A percentile compares a stretch with the other conserved stretches of the same genome.
Evolutionary conservation across 2,113 vertebrate genomes (phyloP).

Genomic region (Halichoerus grypus): DNA sequence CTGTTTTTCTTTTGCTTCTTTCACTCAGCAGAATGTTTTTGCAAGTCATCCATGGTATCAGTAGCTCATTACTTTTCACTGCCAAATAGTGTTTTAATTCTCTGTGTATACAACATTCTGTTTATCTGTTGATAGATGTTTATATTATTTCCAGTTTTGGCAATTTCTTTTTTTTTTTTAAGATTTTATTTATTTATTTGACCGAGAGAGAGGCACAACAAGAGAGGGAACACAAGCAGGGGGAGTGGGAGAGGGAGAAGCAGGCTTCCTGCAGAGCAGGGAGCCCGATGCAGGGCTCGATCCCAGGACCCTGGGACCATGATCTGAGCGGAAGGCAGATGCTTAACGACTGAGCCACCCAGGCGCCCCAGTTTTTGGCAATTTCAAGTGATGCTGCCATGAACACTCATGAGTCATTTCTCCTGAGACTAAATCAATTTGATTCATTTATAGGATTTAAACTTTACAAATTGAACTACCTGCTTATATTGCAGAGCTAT

Average conservation of each 20-base stretch:
- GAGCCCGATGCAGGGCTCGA: no score
- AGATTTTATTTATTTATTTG: no score
- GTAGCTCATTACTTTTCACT: not conserved
- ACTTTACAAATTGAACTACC: slow-evolving; percentile 3
- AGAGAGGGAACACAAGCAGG: no score
- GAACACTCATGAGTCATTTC: not conserved
- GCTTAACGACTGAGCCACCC: no score
- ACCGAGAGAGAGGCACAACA: no score
- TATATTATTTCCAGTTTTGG: not conserved
- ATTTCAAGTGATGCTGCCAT: slow-evolving; percentile 12
- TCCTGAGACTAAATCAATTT: slow-evolving; percentile 3
- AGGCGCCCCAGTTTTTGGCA: not conserved
- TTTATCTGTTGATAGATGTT: not conserved
- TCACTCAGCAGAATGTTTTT: not conserved
- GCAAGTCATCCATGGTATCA: not conserved
- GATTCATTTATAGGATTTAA: slow-evolving; percentile 3
- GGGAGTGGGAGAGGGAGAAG: no score
- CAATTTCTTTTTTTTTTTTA: not conserved
- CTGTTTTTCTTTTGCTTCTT: not conserved
- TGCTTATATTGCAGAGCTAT: not conserved
- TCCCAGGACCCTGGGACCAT: no score
- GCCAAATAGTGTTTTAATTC: not conserved
- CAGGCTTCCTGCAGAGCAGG: no score
- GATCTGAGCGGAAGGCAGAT: no score
- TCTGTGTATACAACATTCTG: not conserved